A percentile compares a stretch with the other conserved stretches of the same genome.
Evolutionary conservation across 2,797 vertebrate species (phyloP).

Genomic region (Acrossocheilus fasciatus): DNA sequence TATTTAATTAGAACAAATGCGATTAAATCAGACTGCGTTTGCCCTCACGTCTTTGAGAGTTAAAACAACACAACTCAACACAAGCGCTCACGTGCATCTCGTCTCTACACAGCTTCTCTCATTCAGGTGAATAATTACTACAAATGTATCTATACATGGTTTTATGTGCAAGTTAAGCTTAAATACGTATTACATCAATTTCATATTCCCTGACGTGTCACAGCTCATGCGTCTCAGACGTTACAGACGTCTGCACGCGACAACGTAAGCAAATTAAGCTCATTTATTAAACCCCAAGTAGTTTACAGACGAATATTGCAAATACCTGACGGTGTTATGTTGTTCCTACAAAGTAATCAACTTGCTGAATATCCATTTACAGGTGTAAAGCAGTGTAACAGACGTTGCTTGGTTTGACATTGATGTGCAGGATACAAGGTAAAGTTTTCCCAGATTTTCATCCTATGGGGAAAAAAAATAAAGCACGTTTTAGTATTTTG

Average conservation of each 20-base stretch:
- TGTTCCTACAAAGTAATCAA: conserved; percentile 41
- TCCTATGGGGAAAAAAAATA: conserved; percentile 21
- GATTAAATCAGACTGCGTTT: background rate
- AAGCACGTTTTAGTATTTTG: background rate
- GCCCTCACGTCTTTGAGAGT: background rate
- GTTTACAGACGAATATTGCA: conserved; percentile 45
- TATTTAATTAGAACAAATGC: conserved; percentile 3
- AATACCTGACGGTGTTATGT: conserved; percentile 59
- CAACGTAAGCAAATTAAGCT: background rate
- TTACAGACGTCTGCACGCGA: background rate
- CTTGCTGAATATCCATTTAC: conserved; percentile 37
- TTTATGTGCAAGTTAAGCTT: background rate
- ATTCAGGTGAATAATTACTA: background rate
- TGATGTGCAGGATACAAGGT: conserved; percentile 1
- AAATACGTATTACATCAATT: background rate
- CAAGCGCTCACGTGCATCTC: background rate
- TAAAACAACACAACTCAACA: background rate
- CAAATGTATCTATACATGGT: background rate
- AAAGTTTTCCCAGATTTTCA: conserved; percentile 8
- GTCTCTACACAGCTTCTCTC: background rate
- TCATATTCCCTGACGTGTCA: background rate
- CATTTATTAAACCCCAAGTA: conserved; percentile 35
- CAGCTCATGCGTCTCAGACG: background rate
- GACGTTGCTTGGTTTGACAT: background rate
- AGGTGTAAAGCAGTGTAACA: conserved; percentile 15